Conservation (phyloP, 2,797 vertebrate genomes). For the Brachyalestes nurse region DNA sequence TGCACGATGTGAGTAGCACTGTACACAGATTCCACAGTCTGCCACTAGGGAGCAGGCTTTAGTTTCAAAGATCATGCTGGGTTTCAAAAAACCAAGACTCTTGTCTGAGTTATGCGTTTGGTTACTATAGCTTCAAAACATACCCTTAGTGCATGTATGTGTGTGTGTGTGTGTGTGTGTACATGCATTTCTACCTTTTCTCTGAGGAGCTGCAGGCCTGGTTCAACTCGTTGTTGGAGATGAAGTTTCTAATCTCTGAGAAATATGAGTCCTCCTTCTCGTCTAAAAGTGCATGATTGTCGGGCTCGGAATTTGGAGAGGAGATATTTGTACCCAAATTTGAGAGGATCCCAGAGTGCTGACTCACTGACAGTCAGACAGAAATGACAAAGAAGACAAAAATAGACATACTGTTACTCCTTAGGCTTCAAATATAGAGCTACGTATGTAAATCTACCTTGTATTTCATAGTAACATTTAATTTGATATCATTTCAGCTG, state of each 20-base stretch:
- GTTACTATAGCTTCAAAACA: constrained; percentile 52
- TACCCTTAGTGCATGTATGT: constrained; percentile 30
- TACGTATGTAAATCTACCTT: background rate
- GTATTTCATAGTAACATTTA: background rate
- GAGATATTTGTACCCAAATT: constrained; percentile 95
- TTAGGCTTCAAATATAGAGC: background rate
- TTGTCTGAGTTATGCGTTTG: background rate
- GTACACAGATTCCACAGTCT: background rate
- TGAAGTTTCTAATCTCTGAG: constrained; percentile 99
- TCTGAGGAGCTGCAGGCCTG: constrained; percentile 90
- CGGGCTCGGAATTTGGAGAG: constrained; percentile 96
- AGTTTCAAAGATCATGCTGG: constrained; percentile 1
- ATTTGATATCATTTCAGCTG: background rate
- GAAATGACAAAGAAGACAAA: background rate
- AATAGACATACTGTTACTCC: constrained; percentile 1
- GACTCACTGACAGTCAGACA: constrained; percentile 78
- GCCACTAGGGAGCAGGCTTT: constrained; percentile 48
- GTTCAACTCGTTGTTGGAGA: constrained; percentile 96
- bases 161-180: constrained; percentile 26
- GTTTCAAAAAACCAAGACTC: constrained; percentile 4
- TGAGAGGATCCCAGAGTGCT: constrained; percentile 93
- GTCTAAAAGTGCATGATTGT: constrained; percentile 99
- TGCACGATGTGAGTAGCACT: background rate
- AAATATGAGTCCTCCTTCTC: constrained; percentile 99
- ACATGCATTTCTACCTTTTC: constrained; percentile 81